phyloP scores from a whole-genome alignment of 2,888 invertebrate species.

The Hydrotaea cyrtoneurina region DNA sequence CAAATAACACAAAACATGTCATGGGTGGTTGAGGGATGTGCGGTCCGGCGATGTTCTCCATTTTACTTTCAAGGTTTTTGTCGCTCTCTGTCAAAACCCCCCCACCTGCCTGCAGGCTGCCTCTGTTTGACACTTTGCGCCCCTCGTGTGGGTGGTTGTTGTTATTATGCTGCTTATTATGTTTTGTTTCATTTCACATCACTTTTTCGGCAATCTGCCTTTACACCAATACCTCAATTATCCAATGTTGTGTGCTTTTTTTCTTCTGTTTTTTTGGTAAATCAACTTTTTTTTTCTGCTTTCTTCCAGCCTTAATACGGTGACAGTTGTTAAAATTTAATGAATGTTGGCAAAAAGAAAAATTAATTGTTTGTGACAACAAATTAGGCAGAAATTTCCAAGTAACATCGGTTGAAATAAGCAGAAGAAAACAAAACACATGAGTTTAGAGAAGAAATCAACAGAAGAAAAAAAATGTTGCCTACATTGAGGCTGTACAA shows the following conservation, averaged over 20 bases:
- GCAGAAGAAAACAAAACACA: background rate
- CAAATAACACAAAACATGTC: background rate
- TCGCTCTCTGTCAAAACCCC: no score
- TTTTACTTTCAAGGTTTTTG: no score
- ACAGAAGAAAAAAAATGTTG: background rate
- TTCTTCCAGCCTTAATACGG: background rate
- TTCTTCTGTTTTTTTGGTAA: background rate
- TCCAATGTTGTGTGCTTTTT: background rate
- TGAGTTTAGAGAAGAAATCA: background rate
- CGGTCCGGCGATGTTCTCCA: no score
- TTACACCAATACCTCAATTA: background rate
- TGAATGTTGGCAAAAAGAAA: background rate
- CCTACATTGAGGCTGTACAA: constrained; percentile 5
- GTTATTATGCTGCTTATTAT: no score
- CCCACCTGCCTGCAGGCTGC: no score
- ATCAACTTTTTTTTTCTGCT: background rate
- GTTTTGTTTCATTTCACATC: no score
- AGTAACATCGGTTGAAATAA: background rate
- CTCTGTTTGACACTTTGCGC: no score
- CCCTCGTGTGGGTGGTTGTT: no score
- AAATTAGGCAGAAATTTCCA: background rate
- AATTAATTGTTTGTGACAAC: constrained; percentile 6
- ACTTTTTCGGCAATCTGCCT: no score
- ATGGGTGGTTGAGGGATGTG: no score
- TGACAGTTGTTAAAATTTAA: background rate